Base-by-base conservation (phyloP, 2,797 vertebrate genomes). In the Chromobotia macracanthus region DNA sequence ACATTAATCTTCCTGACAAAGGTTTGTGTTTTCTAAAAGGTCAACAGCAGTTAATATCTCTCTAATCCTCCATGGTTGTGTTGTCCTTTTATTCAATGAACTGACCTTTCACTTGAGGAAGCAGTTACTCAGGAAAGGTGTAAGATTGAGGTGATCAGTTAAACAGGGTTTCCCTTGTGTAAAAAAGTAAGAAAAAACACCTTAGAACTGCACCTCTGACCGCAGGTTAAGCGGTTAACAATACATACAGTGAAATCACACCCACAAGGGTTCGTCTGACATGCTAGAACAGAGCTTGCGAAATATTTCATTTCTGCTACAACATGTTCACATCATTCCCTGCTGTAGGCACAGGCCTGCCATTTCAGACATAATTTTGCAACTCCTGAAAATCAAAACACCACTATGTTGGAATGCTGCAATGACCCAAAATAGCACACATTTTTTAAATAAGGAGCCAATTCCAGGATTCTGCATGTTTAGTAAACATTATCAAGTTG, bases 251-350 rank as follows among this genome's bases (percentile, higher is more conserved):
- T 23, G 7, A 12, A 69, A 77, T 84, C 85, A 85, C 86, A 80
- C 83, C 82, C 82, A 86, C 51, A n/a, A 80, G 80, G 82, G 85
- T 75, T 66, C 75, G 86, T 78, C 80, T 56, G 85, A 88, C 92
- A 74, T 91, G 93, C 93, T 80, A 78, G 87, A 90, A 93, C 92
- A 91, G 81, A 77, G 38, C 86, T 79, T 82, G 77, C 78, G 83
- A 81, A 91, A 94, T 92, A 92, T 85, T 89, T 92, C 87, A 85
- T 80, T 88, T 90, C 60, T 91, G 92, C 90, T 86, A 46, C 68
- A 77, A 92, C 92, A 91, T 87, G 92, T 88, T 89, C 84, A 46
- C 44, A 18, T 73, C 61, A 82, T 79, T 80, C 87, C 65, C 83
- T 83, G 87, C 88, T 87, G 64, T 68, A 91, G 82, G 83, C 87